Percentiles rank a stretch among this genome's conserved stretches.
Conservation (phyloP, 2,888 invertebrate species). For the Hirtodrosophila histrioides region DNA sequence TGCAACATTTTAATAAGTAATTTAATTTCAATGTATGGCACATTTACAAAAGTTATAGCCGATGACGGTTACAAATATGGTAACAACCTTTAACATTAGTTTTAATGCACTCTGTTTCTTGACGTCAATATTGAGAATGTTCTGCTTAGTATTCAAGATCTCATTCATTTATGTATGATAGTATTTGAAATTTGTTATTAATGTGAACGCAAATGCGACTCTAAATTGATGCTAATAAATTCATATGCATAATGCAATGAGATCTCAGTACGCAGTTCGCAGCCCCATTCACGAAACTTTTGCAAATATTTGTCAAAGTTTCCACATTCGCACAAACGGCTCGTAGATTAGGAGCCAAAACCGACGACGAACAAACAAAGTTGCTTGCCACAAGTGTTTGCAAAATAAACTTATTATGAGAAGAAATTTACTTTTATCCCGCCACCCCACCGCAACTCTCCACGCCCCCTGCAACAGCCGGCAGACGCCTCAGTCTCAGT, state of each 20-base stretch:
- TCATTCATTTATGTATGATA: not conserved
- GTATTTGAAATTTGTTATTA: conserved; percentile 46
- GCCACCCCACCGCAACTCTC: conserved; percentile 1
- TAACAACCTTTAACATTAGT: not conserved
- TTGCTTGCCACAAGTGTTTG: conserved; percentile 82
- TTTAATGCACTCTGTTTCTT: conserved; percentile 3
- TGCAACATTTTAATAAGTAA: too few relatives aligned
- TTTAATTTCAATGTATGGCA: not conserved
- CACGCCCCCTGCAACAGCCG: not conserved
- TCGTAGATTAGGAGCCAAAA: conserved; percentile 71
- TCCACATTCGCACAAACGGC: conserved; percentile 80
- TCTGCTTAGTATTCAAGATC: conserved; percentile 5
- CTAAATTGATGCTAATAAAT: conserved; percentile 72
- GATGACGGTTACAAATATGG: conserved; percentile 4
- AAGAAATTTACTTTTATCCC: conserved; percentile 74
- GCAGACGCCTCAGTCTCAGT: conserved; percentile 8
- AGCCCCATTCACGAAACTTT: conserved; percentile 62
- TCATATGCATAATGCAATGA: conserved; percentile 77
- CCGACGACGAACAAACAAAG: conserved; percentile 74
- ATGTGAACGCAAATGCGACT: conserved; percentile 60
- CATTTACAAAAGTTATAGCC: not conserved
- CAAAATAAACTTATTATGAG: conserved; percentile 81
- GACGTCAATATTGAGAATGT: conserved; percentile 18
- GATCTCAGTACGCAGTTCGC: conserved; percentile 43
- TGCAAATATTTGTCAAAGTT: conserved; percentile 81